These are phyloP conservation scores for Promerops cafer DNA, from an alignment of 2,113 vertebrate species.

Conservation along the genomic window DNA sequence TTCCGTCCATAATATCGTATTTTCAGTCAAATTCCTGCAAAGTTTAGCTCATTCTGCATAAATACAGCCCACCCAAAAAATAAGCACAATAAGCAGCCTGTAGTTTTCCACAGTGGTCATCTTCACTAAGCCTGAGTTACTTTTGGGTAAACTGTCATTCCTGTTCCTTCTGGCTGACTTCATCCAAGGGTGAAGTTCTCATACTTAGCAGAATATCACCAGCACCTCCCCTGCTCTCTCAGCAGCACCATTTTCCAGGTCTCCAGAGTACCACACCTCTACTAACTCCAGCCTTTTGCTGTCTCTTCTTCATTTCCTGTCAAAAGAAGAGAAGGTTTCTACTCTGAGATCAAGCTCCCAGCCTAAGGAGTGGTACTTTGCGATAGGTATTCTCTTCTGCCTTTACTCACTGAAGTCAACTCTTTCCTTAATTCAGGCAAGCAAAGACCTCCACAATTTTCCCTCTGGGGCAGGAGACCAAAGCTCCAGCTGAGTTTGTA, in stretches of 20 bases:
- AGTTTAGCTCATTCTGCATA: neutral
- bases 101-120: neutral
- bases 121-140: neutral
- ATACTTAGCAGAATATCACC: neutral
- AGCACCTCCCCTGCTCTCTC: neutral
- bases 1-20: neutral
- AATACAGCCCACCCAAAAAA: neutral
- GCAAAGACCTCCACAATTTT: slow-evolving; percentile 1
- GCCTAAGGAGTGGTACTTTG: neutral
- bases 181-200: neutral
- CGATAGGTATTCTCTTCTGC: neutral
- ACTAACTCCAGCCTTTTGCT: neutral
- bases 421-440: neutral
- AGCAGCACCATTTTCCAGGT: neutral
- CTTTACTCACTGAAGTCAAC: neutral
- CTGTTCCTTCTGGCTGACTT: neutral
- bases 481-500: slow-evolving; percentile 4
- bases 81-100: neutral
- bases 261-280: neutral
- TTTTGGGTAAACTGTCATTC: neutral
- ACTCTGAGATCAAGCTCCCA: neutral
- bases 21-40: neutral
- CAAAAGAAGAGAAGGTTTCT: neutral
- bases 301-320: neutral
- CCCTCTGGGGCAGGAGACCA: neutral